phyloP scores from a whole-genome alignment of 2,888 invertebrate genomes.

The Zygothrica quintamaculata region DNA sequence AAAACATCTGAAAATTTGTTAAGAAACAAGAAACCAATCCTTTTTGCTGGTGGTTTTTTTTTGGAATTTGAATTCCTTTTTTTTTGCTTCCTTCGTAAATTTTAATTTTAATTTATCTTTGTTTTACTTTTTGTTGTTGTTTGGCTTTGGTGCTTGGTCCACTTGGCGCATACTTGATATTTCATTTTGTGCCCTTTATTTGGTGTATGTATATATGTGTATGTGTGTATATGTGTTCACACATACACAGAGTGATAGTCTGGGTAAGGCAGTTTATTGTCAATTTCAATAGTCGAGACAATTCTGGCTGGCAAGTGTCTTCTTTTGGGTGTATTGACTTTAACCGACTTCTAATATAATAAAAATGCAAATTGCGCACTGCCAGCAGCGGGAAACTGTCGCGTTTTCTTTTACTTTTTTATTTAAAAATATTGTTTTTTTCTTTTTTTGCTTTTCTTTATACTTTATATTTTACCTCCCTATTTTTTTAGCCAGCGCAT shows the following conservation, averaged over 20 bases:
- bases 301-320: conserved; percentile 47
- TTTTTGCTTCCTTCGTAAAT: conserved; percentile 31
- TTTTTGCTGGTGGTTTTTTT: background rate
- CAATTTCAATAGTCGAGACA: conserved; percentile 57
- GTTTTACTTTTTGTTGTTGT: conserved; percentile 12
- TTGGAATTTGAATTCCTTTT: too few species aligned
- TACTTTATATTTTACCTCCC: background rate
- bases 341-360: conserved; percentile 77
- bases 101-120: conserved; percentile 55
- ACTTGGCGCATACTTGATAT: conserved; percentile 62
- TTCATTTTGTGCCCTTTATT: conserved; percentile 47
- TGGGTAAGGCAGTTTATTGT: conserved; percentile 39
- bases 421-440: conserved; percentile 3
- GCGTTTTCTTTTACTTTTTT: conserved; percentile 2
- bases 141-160: conserved; percentile 41
- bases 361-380: conserved; percentile 80
- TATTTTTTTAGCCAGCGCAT: background rate
- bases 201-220: conserved; percentile 13
- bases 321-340: conserved; percentile 68
- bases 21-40: conserved; percentile 19
- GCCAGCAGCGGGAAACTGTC: conserved; percentile 50
- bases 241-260: conserved; percentile 11
- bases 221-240: conserved; percentile 13
- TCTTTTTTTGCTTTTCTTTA: too few species aligned
- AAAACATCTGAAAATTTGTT: conserved; percentile 26